phyloP scores from a whole-genome alignment of 1,140 invertebrate species.

The Muscidifurax raptorellus region DNA sequence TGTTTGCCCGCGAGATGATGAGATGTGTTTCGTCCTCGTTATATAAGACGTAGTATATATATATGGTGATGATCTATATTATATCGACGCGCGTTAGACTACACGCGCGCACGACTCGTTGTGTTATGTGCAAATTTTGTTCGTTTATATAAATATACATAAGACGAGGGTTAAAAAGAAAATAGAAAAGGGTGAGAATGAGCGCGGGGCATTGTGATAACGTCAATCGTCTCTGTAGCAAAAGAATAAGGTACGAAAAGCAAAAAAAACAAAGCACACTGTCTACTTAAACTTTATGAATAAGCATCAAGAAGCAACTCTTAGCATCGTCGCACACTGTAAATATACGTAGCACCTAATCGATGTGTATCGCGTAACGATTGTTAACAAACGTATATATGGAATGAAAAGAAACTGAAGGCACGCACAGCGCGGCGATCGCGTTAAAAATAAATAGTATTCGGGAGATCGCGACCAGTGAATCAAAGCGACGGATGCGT shows the following conservation, averaged over 20 bases:
- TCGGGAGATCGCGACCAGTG: conserved; percentile 55
- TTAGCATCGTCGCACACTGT: conserved; percentile 68
- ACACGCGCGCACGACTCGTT: conserved; percentile 16
- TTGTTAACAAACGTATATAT: conserved; percentile 56
- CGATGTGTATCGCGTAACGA: conserved; percentile 69
- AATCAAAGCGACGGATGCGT: conserved; percentile 64
- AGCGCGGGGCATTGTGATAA: conserved; percentile 69
- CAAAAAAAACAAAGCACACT: conserved; percentile 21
- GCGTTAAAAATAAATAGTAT: conserved; percentile 23
- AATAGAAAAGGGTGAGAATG: neutral
- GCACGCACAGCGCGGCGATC: conserved; percentile 38
- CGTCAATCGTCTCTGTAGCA: conserved; percentile 62
- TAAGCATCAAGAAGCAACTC: conserved; percentile 51
- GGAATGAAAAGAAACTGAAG: conserved; percentile 47
- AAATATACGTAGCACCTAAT: conserved; percentile 69
- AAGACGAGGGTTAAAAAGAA: conserved; percentile 50
- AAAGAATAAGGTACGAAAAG: conserved; percentile 8
- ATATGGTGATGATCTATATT: neutral
- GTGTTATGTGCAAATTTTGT: conserved; percentile 48
- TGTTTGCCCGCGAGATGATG: conserved; percentile 22
- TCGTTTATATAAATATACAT: conserved; percentile 46
- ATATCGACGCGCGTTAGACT: conserved; percentile 14
- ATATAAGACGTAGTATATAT: conserved; percentile 38
- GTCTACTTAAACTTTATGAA: conserved; percentile 73
- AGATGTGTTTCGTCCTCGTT: conserved; percentile 43